phyloP scores from a whole-genome alignment of 2,113 vertebrate genomes.

The Toxotes chatareus region DNA sequence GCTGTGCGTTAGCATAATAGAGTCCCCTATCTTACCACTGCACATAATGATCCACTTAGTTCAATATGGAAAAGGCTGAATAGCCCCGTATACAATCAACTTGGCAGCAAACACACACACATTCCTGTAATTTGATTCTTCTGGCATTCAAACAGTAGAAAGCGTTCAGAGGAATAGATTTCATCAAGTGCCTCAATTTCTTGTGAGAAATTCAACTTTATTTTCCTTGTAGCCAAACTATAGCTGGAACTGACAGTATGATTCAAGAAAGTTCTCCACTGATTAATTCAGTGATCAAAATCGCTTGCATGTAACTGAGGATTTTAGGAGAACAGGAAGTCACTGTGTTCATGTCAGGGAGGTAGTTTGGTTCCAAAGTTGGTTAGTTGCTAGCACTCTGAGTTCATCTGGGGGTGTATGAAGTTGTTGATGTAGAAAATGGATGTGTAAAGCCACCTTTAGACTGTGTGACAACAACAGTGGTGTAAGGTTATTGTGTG shows the following conservation, averaged over 20 bases:
- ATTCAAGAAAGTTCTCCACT: slow-evolving; percentile 16
- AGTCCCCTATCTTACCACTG: slow-evolving; percentile 40
- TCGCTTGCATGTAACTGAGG: no score
- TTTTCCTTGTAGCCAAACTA: not conserved
- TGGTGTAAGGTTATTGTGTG: not conserved
- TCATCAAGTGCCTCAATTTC: slow-evolving; percentile 33
- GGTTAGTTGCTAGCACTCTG: no score
- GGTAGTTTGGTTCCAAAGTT: no score
- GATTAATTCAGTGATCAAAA: not conserved
- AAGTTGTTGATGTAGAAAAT: not conserved
- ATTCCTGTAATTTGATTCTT: slow-evolving; percentile 26
- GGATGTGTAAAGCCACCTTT: not conserved
- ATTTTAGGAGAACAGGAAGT: not conserved
- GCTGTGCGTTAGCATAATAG: slow-evolving; percentile 41
- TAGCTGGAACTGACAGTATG: not conserved
- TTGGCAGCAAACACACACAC: slow-evolving; percentile 40
- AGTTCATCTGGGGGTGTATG: no score
- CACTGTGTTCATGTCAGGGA: not conserved
- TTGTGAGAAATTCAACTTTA: slow-evolving; percentile 1
- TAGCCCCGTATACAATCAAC: slow-evolving; percentile 18
- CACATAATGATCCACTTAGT: slow-evolving; percentile 39
- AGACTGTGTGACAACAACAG: not conserved
- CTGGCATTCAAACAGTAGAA: slow-evolving; percentile 23
- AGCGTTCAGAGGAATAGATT: slow-evolving; percentile 15
- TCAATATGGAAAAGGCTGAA: slow-evolving; percentile 25